Evolutionary conservation across 1,140 invertebrate genomes (phyloP), one percentile per base, ranked within the genome.

Genomic region (Aradophagus sp.): DNA sequence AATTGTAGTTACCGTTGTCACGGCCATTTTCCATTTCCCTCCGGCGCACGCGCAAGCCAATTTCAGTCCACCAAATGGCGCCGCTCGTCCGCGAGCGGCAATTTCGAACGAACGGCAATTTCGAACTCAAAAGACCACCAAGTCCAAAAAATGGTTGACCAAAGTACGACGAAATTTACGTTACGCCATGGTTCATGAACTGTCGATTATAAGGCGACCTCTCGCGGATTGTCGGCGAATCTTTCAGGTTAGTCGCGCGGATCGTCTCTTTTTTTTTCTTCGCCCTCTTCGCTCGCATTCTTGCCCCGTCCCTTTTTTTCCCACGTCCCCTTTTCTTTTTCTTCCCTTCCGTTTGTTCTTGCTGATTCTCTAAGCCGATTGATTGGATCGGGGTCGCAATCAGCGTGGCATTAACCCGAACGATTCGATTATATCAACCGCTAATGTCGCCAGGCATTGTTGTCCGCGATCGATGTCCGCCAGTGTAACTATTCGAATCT

Each of bases 1-100:
- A 48, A 48, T 59, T 59, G 55, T 59, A 59, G 55, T 59, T 59
- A 48, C 42, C 44, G 8, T 59, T 58, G 34, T n/a, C n/a, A n/a
- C n/a, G n/a, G n/a, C n/a, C n/a, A n/a, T n/a, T n/a, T n/a, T n/a
- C n/a, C n/a, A n/a, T n/a, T n/a, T n/a, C n/a, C n/a, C n/a, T n/a
- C n/a, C n/a, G n/a, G n/a, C n/a, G n/a, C n/a, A n/a, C n/a, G n/a
- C n/a, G n/a, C n/a, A n/a, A n/a, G n/a, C n/a, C n/a, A n/a, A n/a
- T n/a, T n/a, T n/a, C n/a, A n/a, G n/a, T n/a, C n/a, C n/a, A n/a
- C n/a, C n/a, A n/a, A n/a, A n/a, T n/a, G n/a, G n/a, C n/a, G n/a
- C n/a, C n/a, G n/a, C n/a, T n/a, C n/a, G n/a, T n/a, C n/a, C n/a
- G n/a, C n/a, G n/a, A n/a, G n/a, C n/a, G n/a, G n/a, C n/a, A n/a